Conservation (phyloP, 2,888 invertebrate species). For the Torymus tubicola region DNA sequence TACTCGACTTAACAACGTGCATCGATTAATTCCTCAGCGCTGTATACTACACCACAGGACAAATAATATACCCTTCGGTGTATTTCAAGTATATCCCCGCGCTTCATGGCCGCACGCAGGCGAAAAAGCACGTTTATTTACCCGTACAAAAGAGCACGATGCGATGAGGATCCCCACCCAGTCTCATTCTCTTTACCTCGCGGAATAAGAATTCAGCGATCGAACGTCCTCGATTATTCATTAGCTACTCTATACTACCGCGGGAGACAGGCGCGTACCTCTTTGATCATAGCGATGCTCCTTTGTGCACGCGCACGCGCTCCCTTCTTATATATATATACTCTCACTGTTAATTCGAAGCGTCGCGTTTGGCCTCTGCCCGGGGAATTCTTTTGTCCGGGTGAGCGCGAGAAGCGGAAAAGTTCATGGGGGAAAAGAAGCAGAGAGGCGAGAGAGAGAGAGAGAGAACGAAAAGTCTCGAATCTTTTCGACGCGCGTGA, state of each 20-base stretch:
- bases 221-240: slow-evolving; percentile 18
- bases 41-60: neutral
- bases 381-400: slow-evolving; percentile 19
- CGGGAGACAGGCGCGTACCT: neutral
- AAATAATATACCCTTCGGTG: neutral
- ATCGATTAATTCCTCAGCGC: too few relatives aligned
- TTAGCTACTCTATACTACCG: neutral
- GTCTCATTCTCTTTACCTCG: too few relatives aligned
- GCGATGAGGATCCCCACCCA: too few relatives aligned
- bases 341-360: too few relatives aligned
- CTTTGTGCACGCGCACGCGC: neutral
- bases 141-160: too few relatives aligned
- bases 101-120: neutral
- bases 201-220: neutral
- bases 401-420: neutral
- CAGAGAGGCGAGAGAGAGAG: neutral
- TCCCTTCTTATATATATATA: too few relatives aligned
- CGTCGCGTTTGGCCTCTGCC: neutral
- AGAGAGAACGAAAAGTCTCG: neutral
- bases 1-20: too few relatives aligned
- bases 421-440: neutral
- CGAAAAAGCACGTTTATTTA: too few relatives aligned
- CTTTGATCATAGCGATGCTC: slow-evolving; percentile 13
- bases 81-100: neutral
- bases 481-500: slow-evolving; percentile 18